Percentiles rank a stretch among this genome's conserved stretches.
phyloP scores from a whole-genome alignment of 2,113 vertebrate genomes.

The Dromiciops gliroides region DNA sequence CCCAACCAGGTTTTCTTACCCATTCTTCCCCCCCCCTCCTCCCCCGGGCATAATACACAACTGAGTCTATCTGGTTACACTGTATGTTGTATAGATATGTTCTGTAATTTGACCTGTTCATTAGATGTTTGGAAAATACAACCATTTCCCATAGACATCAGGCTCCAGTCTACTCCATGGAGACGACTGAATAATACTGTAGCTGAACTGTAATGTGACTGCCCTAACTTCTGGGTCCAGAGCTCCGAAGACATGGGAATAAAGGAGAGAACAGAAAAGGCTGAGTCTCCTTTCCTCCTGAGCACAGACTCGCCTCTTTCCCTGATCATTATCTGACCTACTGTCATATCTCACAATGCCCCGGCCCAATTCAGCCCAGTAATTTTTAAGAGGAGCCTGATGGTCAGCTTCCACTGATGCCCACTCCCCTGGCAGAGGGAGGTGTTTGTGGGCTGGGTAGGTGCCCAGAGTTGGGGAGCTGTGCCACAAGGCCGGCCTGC shows the following conservation, averaged over 20 bases:
- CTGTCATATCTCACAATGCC: background rate
- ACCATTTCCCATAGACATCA: background rate
- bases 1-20: background rate
- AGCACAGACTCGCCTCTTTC: background rate
- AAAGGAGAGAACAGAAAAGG: background rate
- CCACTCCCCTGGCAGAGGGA: background rate
- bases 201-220: background rate
- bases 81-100: background rate
- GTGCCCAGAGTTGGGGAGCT: background rate
- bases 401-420: background rate
- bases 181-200: background rate
- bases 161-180: background rate
- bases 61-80: background rate
- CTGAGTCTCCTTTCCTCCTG: background rate
- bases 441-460: background rate
- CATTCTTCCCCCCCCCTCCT: background rate
- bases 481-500: no score
- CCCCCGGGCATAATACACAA: background rate
- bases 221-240: background rate
- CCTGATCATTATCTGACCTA: background rate
- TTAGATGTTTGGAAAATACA: background rate
- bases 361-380: background rate
- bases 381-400: background rate
- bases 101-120: no score
- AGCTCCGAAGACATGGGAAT: background rate